Conservation (phyloP, 2,113 vertebrate species). For the Phasianus colchicus region DNA sequence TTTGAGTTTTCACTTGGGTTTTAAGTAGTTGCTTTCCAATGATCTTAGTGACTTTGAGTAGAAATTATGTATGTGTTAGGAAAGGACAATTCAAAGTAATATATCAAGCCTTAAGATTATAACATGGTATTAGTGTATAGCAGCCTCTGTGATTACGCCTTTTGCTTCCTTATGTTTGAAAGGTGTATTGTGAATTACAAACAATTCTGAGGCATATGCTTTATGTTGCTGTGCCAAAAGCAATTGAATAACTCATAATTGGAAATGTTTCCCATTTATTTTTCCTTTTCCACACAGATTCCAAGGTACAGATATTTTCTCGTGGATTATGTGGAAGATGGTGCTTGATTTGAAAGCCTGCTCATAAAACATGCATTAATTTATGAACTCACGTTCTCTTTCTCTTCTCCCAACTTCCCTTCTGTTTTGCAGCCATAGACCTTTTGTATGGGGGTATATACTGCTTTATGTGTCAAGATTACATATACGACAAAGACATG, state of each 20-base stretch:
- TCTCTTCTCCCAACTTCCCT: slow-evolving; percentile 16
- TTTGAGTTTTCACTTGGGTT: background rate
- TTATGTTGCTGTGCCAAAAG: background rate
- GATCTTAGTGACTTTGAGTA: background rate
- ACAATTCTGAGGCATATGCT: background rate
- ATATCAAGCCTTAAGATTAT: background rate
- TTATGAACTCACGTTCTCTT: slow-evolving; percentile 33
- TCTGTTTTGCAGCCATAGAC: slow-evolving; percentile 89
- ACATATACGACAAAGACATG: slow-evolving; percentile 99
- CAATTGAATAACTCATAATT: background rate
- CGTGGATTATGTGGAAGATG: slow-evolving; percentile 7
- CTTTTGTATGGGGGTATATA: slow-evolving; percentile 98
- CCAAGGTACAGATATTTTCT: background rate
- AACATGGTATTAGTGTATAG: background rate
- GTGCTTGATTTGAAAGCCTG: slow-evolving; percentile 16
- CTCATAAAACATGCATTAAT: slow-evolving; percentile 36
- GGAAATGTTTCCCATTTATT: background rate
- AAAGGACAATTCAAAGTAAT: background rate
- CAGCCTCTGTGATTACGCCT: background rate
- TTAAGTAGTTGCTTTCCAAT: background rate
- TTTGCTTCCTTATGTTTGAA: background rate
- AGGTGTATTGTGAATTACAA: background rate
- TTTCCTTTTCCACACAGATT: background rate
- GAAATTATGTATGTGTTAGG: background rate
- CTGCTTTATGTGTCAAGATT: slow-evolving; percentile 99